phyloP scores from a whole-genome alignment of 2,888 invertebrate genomes.

The Zonitis immaculata region DNA sequence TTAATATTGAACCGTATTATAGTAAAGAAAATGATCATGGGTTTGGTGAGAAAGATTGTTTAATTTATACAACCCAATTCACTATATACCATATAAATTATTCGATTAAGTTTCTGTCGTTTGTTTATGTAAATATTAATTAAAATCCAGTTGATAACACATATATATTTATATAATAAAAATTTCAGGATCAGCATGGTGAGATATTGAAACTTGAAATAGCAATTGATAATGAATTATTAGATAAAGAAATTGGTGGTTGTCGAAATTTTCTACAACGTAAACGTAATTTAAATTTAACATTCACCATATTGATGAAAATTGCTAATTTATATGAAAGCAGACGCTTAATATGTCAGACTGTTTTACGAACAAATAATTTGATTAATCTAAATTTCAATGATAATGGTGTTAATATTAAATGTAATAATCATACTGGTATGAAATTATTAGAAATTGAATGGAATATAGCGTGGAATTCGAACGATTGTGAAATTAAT shows the following conservation, averaged over 20 bases:
- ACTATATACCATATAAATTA: slow-evolving; percentile 14
- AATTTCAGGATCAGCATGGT: slow-evolving; percentile 21
- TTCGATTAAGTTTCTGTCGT: slow-evolving; percentile 18
- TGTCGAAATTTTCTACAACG: slow-evolving; percentile 24
- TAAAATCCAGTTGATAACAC: too few relatives aligned
- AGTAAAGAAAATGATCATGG: slow-evolving; percentile 6
- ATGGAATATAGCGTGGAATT: slow-evolving; percentile 22
- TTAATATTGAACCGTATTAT: neutral
- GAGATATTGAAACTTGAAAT: slow-evolving; percentile 25
- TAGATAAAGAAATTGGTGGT: slow-evolving; percentile 17
- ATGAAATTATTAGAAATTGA: slow-evolving; percentile 14
- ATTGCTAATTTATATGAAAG: slow-evolving; percentile 21
- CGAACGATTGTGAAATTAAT: slow-evolving; percentile 21
- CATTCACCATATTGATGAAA: slow-evolving; percentile 20
- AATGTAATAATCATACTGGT: slow-evolving; percentile 14
- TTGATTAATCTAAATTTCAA: slow-evolving; percentile 10
- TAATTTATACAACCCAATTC: slow-evolving; percentile 15
- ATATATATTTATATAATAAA: too few relatives aligned
- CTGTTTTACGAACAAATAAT: slow-evolving; percentile 19
- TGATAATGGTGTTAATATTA: slow-evolving; percentile 14
- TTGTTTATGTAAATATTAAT: slow-evolving; percentile 23
- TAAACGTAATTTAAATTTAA: slow-evolving; percentile 21
- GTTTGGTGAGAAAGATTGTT: slow-evolving; percentile 19
- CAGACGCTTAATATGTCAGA: slow-evolving; percentile 20
- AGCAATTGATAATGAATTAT: slow-evolving; percentile 9